phyloP scores from a whole-genome alignment of 2,888 invertebrate genomes.

The Pocota personata region DNA sequence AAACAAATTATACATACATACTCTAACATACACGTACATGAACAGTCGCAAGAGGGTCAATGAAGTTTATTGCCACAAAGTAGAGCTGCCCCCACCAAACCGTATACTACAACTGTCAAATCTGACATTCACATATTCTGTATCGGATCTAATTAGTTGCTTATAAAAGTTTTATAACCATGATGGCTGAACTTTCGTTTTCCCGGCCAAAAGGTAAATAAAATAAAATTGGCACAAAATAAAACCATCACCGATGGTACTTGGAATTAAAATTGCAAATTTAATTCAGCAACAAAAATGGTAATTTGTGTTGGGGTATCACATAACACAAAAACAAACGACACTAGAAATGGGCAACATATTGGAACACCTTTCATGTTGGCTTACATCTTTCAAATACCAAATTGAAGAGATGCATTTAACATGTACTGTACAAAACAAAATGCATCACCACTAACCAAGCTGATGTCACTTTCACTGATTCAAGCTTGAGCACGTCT shows the following conservation, averaged over 20 bases:
- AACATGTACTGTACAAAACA: background rate
- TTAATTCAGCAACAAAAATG: background rate
- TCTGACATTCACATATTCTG: slow-evolving; percentile 7
- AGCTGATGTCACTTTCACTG: slow-evolving; percentile 59
- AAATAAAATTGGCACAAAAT: background rate
- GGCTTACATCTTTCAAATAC: background rate
- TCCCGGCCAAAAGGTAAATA: slow-evolving; percentile 4
- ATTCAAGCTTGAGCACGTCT: background rate
- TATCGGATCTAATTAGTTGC: background rate
- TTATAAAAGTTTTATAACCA: slow-evolving; percentile 31
- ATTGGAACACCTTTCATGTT: background rate
- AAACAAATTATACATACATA: too few relatives aligned
- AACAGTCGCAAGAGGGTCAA: slow-evolving; percentile 44
- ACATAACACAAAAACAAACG: background rate
- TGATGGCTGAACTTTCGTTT: slow-evolving; percentile 44
- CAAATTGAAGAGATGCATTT: background rate
- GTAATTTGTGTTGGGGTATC: background rate
- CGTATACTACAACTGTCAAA: background rate
- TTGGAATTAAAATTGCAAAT: slow-evolving; percentile 36
- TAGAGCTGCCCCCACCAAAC: background rate
- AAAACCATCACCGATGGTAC: background rate
- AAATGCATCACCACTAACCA: background rate
- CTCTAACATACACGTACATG: too few relatives aligned
- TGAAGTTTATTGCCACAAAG: slow-evolving; percentile 56
- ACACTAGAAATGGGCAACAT: background rate